Conservation (phyloP, 2,113 vertebrate species). For the Fukomys damarensis region DNA sequence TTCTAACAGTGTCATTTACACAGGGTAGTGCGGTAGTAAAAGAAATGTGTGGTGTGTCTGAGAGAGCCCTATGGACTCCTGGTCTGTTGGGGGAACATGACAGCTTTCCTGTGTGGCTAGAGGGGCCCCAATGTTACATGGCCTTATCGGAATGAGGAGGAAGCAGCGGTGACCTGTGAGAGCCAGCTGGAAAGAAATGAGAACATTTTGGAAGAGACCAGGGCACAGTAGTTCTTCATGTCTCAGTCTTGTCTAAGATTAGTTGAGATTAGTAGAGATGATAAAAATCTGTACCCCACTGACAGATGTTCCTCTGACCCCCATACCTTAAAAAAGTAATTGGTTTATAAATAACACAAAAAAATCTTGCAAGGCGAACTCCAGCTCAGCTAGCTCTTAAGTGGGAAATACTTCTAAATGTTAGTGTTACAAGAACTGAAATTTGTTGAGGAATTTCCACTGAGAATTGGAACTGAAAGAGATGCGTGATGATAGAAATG, state of each 20-base stretch:
- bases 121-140: background rate
- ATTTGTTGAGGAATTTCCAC: slow-evolving; percentile 61
- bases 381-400: slow-evolving; percentile 54
- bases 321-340: slow-evolving; percentile 23
- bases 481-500: slow-evolving; percentile 49
- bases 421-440: slow-evolving; percentile 54
- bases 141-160: background rate
- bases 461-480: slow-evolving; percentile 58
- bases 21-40: background rate
- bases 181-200: background rate
- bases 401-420: slow-evolving; percentile 39
- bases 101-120: background rate
- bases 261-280: background rate
- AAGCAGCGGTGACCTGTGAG: background rate
- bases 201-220: slow-evolving; percentile 5
- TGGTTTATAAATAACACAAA: slow-evolving; percentile 55
- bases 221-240: background rate
- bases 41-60: background rate
- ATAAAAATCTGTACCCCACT: slow-evolving; percentile 18
- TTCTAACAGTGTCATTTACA: background rate
- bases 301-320: slow-evolving; percentile 12
- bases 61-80: background rate
- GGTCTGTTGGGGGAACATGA: background rate
- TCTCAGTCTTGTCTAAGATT: background rate
- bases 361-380: slow-evolving; percentile 27